Conservation (phyloP, 2,113 vertebrate species). For the Oncorhynchus gorbuscha region DNA sequence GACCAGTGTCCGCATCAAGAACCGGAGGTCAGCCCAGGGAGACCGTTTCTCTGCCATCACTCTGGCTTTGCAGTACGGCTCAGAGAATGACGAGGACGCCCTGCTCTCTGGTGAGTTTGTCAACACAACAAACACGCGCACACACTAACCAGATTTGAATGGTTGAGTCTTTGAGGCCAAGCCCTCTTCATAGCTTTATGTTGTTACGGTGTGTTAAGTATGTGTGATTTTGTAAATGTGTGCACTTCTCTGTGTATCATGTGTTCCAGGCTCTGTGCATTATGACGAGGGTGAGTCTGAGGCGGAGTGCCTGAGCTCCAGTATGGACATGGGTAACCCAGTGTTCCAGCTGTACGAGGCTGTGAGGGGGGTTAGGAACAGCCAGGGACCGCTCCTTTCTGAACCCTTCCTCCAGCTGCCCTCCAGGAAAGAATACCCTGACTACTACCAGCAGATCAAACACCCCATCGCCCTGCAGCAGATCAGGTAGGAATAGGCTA, state of each 20-base stretch:
- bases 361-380: conserved; percentile 88
- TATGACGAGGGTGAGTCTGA: conserved; percentile 94
- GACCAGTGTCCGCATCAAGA: conserved; percentile 95
- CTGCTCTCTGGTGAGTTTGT: conserved; percentile 83
- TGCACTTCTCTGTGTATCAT: conserved; percentile 2
- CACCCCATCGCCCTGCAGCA: conserved; percentile 89
- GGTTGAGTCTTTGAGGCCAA: not conserved
- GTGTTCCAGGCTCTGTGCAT: conserved; percentile 72
- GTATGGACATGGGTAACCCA: conserved; percentile 90
- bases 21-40: conserved; percentile 92
- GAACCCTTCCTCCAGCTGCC: conserved; percentile 96
- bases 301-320: conserved; percentile 91
- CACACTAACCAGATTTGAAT: not conserved
- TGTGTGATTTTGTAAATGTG: not conserved
- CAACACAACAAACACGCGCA: not conserved
- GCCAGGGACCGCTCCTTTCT: conserved; percentile 91
- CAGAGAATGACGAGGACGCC: conserved; percentile 95
- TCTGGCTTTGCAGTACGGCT: conserved; percentile 90
- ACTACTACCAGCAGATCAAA: conserved; percentile 99
- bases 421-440: conserved; percentile 94
- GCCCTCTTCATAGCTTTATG: not conserved
- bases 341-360: conserved; percentile 94
- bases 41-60: conserved; percentile 92
- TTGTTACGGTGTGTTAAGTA: not conserved
- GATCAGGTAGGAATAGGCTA: conserved; percentile 80